phyloP scores from a whole-genome alignment of 2,888 invertebrate species.

The Cephus spinipes region DNA sequence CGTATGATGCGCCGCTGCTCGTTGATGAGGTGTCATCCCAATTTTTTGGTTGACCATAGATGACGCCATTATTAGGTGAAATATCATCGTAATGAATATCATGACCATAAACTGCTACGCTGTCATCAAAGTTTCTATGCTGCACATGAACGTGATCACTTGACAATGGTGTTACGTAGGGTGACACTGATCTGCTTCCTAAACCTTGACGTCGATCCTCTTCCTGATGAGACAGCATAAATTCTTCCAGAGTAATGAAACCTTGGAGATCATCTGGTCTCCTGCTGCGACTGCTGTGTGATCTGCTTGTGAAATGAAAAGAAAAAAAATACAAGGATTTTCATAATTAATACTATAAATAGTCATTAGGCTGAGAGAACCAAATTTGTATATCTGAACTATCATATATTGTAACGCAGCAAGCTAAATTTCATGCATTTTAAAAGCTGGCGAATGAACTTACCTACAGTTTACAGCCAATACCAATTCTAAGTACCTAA shows the following conservation, averaged over 20 bases:
- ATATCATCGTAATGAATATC: slow-evolving; percentile 27
- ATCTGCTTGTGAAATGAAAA: slow-evolving; percentile 34
- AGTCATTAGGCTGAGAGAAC: neutral
- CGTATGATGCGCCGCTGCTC: slow-evolving; percentile 13
- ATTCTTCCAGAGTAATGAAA: slow-evolving; percentile 81
- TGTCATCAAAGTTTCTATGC: slow-evolving; percentile 45
- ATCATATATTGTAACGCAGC: neutral
- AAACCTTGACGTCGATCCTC: slow-evolving; percentile 73
- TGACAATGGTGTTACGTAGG: slow-evolving; percentile 47
- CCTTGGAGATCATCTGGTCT: slow-evolving; percentile 74
- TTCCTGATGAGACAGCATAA: slow-evolving; percentile 82
- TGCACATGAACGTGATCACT: slow-evolving; percentile 56
- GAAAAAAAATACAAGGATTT: neutral
- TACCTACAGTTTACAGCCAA: slow-evolving; percentile 9
- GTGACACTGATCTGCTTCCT: slow-evolving; percentile 37
- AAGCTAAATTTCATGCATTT: slow-evolving; percentile 12
- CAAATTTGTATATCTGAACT: neutral
- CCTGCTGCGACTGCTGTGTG: slow-evolving; percentile 37
- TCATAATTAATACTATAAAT: neutral
- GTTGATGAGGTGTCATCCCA: slow-evolving; percentile 39
- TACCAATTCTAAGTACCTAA: slow-evolving; percentile 8
- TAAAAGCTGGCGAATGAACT: slow-evolving; percentile 16
- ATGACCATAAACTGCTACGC: neutral
- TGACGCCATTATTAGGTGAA: slow-evolving; percentile 44
- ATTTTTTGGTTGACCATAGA: slow-evolving; percentile 44